These are phyloP conservation scores for Eubasilissa regina DNA, from an alignment of 1,140 invertebrate genomes.

Conservation along the genomic window DNA sequence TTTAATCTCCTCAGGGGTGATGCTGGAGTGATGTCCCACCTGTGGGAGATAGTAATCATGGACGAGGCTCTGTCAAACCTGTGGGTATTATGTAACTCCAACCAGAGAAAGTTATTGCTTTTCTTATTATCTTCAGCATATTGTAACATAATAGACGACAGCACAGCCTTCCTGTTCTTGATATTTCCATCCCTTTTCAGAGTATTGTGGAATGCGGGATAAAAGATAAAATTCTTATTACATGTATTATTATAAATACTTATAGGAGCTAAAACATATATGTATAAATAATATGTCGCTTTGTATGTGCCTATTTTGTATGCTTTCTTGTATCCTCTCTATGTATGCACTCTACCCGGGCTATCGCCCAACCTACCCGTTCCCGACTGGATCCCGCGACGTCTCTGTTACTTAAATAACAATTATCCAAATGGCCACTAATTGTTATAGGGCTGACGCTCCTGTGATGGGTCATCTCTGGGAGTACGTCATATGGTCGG, in stretches of 20 bases:
- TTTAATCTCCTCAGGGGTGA: slow-evolving; percentile 82
- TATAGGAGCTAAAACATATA: too few relatives aligned
- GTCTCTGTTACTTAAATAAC: slow-evolving; percentile 2
- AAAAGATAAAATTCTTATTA: neutral
- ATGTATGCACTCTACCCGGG: neutral
- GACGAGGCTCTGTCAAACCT: slow-evolving; percentile 76
- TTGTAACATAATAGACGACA: slow-evolving; percentile 34
- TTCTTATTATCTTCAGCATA: slow-evolving; percentile 7
- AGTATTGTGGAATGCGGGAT: slow-evolving; percentile 41
- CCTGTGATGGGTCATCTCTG: slow-evolving; percentile 95
- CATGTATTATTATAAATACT: neutral
- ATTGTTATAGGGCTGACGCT: slow-evolving; percentile 91
- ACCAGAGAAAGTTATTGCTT: slow-evolving; percentile 10
- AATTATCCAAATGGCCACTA: slow-evolving; percentile 34
- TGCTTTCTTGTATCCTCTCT: slow-evolving; percentile 8
- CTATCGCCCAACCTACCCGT: neutral
- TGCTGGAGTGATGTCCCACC: slow-evolving; percentile 91
- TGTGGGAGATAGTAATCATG: slow-evolving; percentile 88
- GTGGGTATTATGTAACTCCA: slow-evolving; percentile 69
- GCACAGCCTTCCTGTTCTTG: slow-evolving; percentile 25
- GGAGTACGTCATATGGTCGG: slow-evolving; percentile 90
- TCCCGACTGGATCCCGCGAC: neutral
- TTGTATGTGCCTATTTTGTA: slow-evolving; percentile 11
- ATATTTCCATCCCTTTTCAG: slow-evolving; percentile 31
- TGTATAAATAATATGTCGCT: too few relatives aligned